Percentiles rank a stretch among this genome's conserved stretches.
Evolutionary conservation across 2,797 vertebrate genomes (phyloP).

Genomic region (Yasuhikotakia modesta): DNA sequence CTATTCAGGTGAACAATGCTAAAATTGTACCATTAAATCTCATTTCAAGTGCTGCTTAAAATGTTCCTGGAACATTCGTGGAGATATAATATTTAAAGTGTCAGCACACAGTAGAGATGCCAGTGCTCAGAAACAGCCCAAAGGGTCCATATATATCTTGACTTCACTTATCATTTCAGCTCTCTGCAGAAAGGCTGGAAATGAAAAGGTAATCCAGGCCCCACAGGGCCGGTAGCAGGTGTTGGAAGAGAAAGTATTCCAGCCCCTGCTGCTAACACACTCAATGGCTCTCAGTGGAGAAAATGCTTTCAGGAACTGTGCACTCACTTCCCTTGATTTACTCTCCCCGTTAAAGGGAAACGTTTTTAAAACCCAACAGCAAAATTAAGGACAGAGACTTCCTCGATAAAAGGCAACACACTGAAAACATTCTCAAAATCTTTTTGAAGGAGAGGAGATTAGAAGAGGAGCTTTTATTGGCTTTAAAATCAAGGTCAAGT

Average conservation of each 20-base stretch:
- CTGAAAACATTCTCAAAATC: constrained; percentile 74
- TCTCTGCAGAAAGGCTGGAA: constrained; percentile 49
- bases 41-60: background rate
- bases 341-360: constrained; percentile 48
- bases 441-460: constrained; percentile 63
- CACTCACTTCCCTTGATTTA: constrained; percentile 66
- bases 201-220: constrained; percentile 69
- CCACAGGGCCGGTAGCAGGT: constrained; percentile 71
- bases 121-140: constrained; percentile 37
- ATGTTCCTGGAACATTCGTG: background rate
- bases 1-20: constrained; percentile 21
- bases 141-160: constrained; percentile 37
- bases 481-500: constrained; percentile 55
- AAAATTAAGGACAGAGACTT: constrained; percentile 63
- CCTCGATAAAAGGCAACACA: constrained; percentile 72
- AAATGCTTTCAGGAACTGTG: constrained; percentile 76
- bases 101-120: constrained; percentile 18
- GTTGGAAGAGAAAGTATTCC: constrained; percentile 50
- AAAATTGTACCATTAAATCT: constrained; percentile 15
- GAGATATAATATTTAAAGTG: constrained; percentile 36
- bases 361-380: constrained; percentile 53
- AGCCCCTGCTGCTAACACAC: constrained; percentile 67
- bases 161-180: constrained; percentile 43
- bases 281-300: constrained; percentile 69
- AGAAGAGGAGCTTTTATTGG: constrained; percentile 54